A percentile compares a stretch with the other conserved stretches of the same genome.
These are phyloP conservation scores for Balaeniceps rex DNA, from an alignment of 2,113 vertebrate genomes.

Conservation along the genomic window DNA sequence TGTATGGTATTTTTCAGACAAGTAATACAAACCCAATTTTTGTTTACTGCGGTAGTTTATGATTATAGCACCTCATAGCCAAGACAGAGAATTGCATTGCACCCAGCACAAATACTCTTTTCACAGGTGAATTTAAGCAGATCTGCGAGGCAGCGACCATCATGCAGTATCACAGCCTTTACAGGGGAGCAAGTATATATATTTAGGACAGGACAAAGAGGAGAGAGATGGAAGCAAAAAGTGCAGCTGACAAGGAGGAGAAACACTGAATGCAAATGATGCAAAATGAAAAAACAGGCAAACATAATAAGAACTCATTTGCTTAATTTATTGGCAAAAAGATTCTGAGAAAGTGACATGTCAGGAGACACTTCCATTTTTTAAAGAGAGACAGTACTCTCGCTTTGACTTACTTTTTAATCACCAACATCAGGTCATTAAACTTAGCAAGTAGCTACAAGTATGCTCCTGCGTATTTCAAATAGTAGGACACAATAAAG, in stretches of 20 bases:
- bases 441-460: background rate
- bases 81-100: background rate
- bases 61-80: background rate
- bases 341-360: background rate
- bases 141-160: background rate
- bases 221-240: background rate
- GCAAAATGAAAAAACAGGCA: background rate
- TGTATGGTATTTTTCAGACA: background rate
- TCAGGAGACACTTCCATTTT: background rate
- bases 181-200: background rate
- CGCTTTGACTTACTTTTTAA: background rate
- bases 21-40: background rate
- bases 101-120: background rate
- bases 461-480: background rate
- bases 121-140: background rate
- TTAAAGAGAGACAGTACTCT: background rate
- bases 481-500: background rate
- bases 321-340: background rate
- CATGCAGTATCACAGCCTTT: background rate
- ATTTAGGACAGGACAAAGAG: background rate
- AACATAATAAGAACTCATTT: background rate
- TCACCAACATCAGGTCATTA: background rate
- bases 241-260: background rate
- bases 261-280: background rate
- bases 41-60: background rate